Percentiles rank a stretch among this genome's conserved stretches.
These are phyloP conservation scores for Latheticus oryzae DNA, from an alignment of 2,888 invertebrate genomes.

Conservation along the genomic window DNA sequence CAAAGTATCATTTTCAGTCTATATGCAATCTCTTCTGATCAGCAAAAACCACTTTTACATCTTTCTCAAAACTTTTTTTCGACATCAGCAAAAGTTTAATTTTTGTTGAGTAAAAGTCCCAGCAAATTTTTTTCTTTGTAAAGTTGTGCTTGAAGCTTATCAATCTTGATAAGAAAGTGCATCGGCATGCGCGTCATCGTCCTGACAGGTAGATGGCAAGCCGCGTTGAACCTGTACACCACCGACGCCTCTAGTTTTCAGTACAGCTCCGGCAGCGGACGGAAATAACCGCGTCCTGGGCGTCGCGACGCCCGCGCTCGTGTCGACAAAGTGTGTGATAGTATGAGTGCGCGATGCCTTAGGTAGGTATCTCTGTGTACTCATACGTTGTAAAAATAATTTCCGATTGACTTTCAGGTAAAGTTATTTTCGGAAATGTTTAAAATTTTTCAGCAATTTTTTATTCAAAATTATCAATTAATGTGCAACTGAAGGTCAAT, in stretches of 20 bases:
- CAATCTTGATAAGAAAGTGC: slow-evolving; percentile 32
- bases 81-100: too few species aligned
- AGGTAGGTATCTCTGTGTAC: slow-evolving; percentile 50
- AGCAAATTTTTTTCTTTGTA: too few species aligned
- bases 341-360: slow-evolving; percentile 54
- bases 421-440: too few species aligned
- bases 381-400: slow-evolving; percentile 23
- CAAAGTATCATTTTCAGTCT: too few species aligned
- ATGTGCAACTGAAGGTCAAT: slow-evolving; percentile 2
- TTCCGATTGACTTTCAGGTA: background rate
- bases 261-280: slow-evolving; percentile 62
- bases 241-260: slow-evolving; percentile 54
- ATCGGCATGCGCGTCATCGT: slow-evolving; percentile 41
- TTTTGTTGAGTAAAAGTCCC: too few species aligned
- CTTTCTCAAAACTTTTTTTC: too few species aligned
- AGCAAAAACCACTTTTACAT: too few species aligned
- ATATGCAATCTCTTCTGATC: too few species aligned
- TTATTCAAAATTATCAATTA: too few species aligned
- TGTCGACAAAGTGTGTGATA: slow-evolving; percentile 50
- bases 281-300: slow-evolving; percentile 61
- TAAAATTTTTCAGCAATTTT: too few species aligned
- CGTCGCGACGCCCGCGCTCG: slow-evolving; percentile 58
- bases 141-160: too few species aligned
- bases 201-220: slow-evolving; percentile 43
- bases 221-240: slow-evolving; percentile 45